A percentile compares a stretch with the other conserved stretches of the same genome.
phyloP scores from a whole-genome alignment of 2,888 invertebrate species.

The Cosmia trapezina region DNA sequence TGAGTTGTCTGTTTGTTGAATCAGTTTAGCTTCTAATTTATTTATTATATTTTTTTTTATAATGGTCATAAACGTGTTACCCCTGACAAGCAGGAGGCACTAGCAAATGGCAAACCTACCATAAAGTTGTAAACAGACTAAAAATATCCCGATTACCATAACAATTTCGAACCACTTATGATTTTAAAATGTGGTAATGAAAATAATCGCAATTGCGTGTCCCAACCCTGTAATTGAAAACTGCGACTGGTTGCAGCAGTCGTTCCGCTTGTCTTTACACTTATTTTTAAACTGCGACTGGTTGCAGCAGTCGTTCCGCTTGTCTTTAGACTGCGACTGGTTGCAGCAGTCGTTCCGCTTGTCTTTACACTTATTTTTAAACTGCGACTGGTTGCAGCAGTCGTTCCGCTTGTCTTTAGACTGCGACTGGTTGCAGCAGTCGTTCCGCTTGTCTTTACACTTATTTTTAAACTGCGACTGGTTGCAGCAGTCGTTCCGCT shows the following conservation, averaged over 20 bases:
- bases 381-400: conserved; percentile 24
- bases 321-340: conserved; percentile 27
- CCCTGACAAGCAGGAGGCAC: not conserved
- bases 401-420: conserved; percentile 17
- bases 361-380: too few species aligned
- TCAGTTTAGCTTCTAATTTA: not conserved
- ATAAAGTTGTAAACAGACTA: conserved; percentile 24
- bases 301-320: conserved; percentile 13
- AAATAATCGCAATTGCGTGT: conserved; percentile 55
- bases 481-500: conserved; percentile 13
- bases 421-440: conserved; percentile 22
- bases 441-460: conserved; percentile 16
- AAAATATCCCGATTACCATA: conserved; percentile 40
- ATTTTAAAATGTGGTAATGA: conserved; percentile 33
- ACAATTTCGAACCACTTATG: conserved; percentile 37
- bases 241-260: conserved; percentile 22
- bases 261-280: conserved; percentile 18
- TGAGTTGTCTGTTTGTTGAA: not conserved
- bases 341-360: conserved; percentile 13
- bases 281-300: conserved; percentile 38
- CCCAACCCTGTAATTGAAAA: conserved; percentile 36
- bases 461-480: conserved; percentile 35
- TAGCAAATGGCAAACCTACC: not conserved
- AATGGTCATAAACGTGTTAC: not conserved
- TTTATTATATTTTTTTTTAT: too few species aligned